Evolutionary conservation across 2,797 vertebrate species (phyloP).

Genomic region (Ciconia nigra): DNA sequence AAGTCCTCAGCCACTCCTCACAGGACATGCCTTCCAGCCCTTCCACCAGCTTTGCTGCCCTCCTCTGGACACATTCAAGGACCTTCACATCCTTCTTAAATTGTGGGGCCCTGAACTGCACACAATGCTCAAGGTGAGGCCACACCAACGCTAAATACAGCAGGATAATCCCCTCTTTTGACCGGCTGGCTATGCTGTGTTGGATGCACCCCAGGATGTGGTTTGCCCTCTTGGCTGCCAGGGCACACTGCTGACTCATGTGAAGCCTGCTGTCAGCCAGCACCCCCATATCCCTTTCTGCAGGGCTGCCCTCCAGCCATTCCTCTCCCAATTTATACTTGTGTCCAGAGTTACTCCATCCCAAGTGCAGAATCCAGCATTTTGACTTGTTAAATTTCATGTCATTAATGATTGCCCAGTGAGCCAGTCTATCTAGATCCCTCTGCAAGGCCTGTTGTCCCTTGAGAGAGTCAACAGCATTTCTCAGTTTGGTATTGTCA

Average conservation of each 20-base stretch:
- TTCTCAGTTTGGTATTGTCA: background rate
- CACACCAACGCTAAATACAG: background rate
- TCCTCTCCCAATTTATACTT: background rate
- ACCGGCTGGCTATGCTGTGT: background rate
- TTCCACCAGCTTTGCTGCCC: background rate
- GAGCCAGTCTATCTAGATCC: background rate
- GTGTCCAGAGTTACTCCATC: no score
- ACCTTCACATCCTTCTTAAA: background rate
- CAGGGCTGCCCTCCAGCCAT: background rate
- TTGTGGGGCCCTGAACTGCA: background rate
- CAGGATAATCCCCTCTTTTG: background rate
- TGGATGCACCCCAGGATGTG: background rate
- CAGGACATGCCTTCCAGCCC: background rate
- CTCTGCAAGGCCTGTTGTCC: background rate
- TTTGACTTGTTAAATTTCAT: background rate
- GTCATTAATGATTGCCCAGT: fast-evolving
- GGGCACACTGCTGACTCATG: background rate
- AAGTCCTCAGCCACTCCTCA: background rate
- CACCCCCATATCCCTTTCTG: background rate
- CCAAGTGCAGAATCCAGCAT: no score
- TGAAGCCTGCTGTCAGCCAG: background rate
- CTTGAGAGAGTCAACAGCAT: background rate
- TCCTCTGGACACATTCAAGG: no score
- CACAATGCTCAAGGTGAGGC: background rate
- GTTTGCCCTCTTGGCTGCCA: background rate